Percentiles rank a stretch among this genome's conserved stretches.
phyloP scores from a whole-genome alignment of 2,113 vertebrate genomes.

The Catharus fuscescens region DNA sequence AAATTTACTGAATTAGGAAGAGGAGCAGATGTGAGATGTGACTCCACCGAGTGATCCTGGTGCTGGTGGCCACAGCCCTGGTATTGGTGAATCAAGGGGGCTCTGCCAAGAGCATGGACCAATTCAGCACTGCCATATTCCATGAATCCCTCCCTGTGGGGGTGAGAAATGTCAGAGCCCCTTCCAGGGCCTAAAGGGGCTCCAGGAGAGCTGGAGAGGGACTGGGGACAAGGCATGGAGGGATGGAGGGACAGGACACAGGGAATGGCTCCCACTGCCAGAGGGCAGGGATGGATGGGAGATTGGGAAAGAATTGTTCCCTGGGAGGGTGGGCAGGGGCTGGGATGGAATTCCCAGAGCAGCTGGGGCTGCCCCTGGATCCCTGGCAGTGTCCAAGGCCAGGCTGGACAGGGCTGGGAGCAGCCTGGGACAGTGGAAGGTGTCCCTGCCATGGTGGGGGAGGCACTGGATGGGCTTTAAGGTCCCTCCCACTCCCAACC shows the following conservation, averaged over 20 bases:
- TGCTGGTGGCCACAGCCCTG: not conserved
- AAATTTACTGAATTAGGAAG: not conserved
- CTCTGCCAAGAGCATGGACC: not conserved
- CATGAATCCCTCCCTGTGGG: not conserved
- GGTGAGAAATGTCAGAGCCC: not conserved
- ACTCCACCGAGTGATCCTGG: rapidly evolving
- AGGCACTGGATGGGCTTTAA: rapidly evolving
- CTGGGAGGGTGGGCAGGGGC: rapidly evolving
- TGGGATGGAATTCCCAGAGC: not conserved
- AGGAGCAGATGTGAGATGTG: not conserved
- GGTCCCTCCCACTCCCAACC: not conserved
- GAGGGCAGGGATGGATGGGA: not conserved
- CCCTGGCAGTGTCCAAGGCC: not conserved
- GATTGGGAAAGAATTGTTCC: not conserved
- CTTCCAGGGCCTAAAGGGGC: rapidly evolving
- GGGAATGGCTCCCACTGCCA: not conserved
- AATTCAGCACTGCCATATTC: rapidly evolving
- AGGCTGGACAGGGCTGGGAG: not conserved
- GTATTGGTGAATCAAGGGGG: rapidly evolving
- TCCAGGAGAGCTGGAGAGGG: not conserved
- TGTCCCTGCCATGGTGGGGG: not conserved
- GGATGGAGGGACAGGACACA: not conserved
- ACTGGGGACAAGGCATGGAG: not conserved
- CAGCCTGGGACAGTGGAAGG: not conserved
- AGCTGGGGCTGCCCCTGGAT: not conserved